phyloP scores from a whole-genome alignment of 2,113 vertebrate genomes.

The Paramormyrops kingsleyae region DNA sequence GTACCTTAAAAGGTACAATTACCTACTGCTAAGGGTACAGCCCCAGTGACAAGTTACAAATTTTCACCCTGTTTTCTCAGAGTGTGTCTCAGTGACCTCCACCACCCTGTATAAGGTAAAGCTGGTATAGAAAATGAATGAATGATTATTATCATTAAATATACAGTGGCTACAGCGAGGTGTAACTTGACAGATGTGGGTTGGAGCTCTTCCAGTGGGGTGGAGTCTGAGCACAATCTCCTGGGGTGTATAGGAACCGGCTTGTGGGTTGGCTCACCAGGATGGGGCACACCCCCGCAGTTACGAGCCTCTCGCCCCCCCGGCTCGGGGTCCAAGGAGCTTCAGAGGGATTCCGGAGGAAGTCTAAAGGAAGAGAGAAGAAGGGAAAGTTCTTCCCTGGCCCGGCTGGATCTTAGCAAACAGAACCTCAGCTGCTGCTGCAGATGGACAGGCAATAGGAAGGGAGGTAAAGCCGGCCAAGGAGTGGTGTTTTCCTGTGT shows the following conservation, averaged over 20 bases:
- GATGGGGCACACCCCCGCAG: background rate
- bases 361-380: background rate
- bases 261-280: background rate
- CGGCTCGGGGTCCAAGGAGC: background rate
- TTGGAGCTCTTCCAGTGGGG: background rate
- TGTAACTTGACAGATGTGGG: background rate
- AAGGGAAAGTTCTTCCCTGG: background rate
- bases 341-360: background rate
- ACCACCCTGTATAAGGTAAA: background rate
- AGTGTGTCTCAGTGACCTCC: background rate
- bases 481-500: background rate
- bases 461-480: background rate
- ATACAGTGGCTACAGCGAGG: background rate
- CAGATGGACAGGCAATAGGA: background rate
- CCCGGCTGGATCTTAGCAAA: background rate
- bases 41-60: no score
- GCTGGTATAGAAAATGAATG: background rate
- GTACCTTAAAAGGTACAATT: no score
- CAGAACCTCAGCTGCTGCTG: background rate
- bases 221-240: background rate
- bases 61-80: no score
- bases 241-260: background rate
- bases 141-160: background rate
- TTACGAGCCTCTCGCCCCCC: background rate
- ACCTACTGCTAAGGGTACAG: no score